Evolutionary conservation across 2,797 vertebrate genomes (phyloP), one percentile per base, ranked within the genome.

Genomic region (Trichosurus vulpecula): DNA sequence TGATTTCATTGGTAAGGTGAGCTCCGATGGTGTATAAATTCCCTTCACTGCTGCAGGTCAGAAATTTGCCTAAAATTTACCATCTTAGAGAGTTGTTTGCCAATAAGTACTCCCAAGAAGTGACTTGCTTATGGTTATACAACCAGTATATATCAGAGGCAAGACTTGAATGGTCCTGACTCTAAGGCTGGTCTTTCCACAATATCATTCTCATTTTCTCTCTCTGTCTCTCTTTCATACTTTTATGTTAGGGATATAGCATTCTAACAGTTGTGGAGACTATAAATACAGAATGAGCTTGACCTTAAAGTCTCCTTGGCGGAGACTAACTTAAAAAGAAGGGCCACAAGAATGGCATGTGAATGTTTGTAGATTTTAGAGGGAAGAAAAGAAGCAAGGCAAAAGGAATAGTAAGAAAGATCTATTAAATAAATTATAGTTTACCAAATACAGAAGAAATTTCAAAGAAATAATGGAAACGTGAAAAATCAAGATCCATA

Each of bases 391-490:
- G 54, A 94, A 96, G 54, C 51, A 92, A 94, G 6, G 35, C 57
- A 13, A 95, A 94, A 94, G 4, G 1, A 87, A 93, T 2, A 58
- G 31, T 90, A 94, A 91, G 14, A 90, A 22, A 96, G 41, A 92
- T 91, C 58, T 61, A 89, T 10, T 56, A 89, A 35, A 66, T n/a
- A 66, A 66, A n/a, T 66, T 66, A 66, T 66, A 66, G 35, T n/a
- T n/a, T n/a, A 66, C 61, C 10, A 95, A 29, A 74, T 35, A 81
- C 31, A 91, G 55, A 47, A 31, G 55, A 93, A 90, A 31, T 47
- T 52, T 66, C 61, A 92, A 87, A 96, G 92, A 11, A 90, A 94
- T 91, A 90, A 93, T 57, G 53, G 51, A 95, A 25, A 92, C 10
- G 81, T 93, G 53, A 58, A 58, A 97, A 95, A 91, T 92, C 58